Evolutionary conservation across 1,140 invertebrate species (phyloP), one percentile per base, ranked within the genome.

Genomic region (Solenopsis fugax): DNA sequence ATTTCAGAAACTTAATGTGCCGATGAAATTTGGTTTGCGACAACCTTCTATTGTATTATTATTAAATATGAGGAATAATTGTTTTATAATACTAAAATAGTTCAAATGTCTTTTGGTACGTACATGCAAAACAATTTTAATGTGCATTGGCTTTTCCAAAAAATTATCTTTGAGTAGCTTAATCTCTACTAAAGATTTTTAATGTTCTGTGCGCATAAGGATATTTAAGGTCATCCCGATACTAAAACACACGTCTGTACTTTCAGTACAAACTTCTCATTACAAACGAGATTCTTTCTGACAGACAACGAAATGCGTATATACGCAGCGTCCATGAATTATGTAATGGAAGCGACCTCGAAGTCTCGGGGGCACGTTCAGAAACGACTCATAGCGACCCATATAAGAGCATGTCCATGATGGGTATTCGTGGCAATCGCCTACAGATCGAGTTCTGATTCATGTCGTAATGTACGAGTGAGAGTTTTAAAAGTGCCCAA

Each of bases 391-490:
- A 91, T 76, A 50, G 76, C 65, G 21, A 85, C 65, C 92, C 92
- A 92, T 92, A 92, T 92, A 92, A 91, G 92, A 87, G 52, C 92
- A 92, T 92, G 90, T 87, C 89, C 91, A 89, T 92, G 91, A 85
- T 78, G 86, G 87, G 86, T 18, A 77, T 78, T 89, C 87, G 86
- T 84, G 69, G 72, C 50, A 65, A 88, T 91, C 89, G 86, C 87
- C 84, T 78, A 87, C 89, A 69, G 62, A 52, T 52, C 65, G 72
- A 77, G 71, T 81, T 85, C 67, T 76, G 80, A 34, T 71, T 58
- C 45, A 37, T 56, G 9, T 56, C n/a, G 9, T 21, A 56, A 56
- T 21, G 54, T 21, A 48, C 48, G 24, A 54, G 41, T 50, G 45
- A 69, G 65, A 69, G 41, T 58, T 71, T 54, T 34, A 86, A 89